These are phyloP conservation scores for Micropoecilia bifurca DNA, from an alignment of 2,797 vertebrate genomes.

Conservation along the genomic window DNA sequence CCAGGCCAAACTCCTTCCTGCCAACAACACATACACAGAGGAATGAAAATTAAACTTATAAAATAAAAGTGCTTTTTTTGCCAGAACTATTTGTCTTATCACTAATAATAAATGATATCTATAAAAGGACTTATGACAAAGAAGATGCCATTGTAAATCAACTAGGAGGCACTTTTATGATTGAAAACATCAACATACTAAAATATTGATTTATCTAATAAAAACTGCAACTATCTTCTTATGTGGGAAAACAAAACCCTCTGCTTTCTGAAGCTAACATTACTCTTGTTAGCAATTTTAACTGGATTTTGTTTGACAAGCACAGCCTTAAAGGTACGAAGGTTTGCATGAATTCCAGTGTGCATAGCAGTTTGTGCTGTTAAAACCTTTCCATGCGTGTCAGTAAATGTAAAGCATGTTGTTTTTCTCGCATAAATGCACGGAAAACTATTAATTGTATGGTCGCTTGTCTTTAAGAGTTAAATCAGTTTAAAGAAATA, in stretches of 20 bases:
- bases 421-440: not conserved
- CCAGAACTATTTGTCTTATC: not conserved
- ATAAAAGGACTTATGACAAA: not conserved
- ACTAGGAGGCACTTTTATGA: too few relatives aligned
- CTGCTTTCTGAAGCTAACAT: not conserved
- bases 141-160: not conserved
- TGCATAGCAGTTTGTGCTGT: not conserved
- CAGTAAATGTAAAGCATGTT: not conserved
- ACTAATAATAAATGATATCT: not conserved
- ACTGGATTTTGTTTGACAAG: not conserved
- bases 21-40: conserved; percentile 34
- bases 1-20: conserved; percentile 98
- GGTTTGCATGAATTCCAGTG: not conserved
- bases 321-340: not conserved
- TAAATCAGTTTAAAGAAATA: not conserved
- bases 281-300: not conserved
- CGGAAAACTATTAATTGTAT: not conserved
- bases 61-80: not conserved
- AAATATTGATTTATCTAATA: not conserved
- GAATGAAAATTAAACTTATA: conserved; percentile 8
- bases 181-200: not conserved
- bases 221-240: not conserved
- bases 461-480: not conserved
- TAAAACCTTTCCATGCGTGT: not conserved
- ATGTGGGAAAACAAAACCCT: not conserved